Evolutionary conservation across 2,888 invertebrate species (phyloP).

Genomic region (Scaptomyza flava): DNA sequence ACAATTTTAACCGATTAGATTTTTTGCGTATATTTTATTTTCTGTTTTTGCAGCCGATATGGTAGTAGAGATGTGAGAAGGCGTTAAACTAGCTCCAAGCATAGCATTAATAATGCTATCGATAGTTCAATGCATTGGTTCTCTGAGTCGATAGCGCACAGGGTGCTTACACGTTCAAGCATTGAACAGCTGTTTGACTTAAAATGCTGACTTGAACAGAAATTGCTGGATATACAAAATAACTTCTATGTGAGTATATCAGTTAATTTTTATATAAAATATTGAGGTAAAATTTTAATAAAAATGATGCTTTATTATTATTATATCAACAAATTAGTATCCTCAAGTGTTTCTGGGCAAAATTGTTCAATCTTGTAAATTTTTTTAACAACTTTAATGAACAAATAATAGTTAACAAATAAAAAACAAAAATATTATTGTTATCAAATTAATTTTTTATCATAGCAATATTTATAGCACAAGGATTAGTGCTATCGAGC

Average conservation of each 20-base stretch:
- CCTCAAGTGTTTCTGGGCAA: too few species aligned
- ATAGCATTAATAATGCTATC: too few species aligned
- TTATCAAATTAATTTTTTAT: not conserved
- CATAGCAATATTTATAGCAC: not conserved
- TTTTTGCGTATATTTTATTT: constrained; percentile 9
- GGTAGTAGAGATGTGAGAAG: too few species aligned
- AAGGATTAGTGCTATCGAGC: not conserved
- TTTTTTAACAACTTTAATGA: too few species aligned
- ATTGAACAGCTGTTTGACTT: not conserved
- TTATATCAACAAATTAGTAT: too few species aligned
- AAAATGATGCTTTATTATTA: too few species aligned
- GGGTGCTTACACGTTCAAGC: not conserved
- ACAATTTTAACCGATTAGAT: constrained; percentile 10
- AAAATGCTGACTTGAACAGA: not conserved
- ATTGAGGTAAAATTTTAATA: too few species aligned
- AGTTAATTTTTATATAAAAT: too few species aligned
- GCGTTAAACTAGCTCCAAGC: too few species aligned
- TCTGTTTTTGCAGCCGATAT: constrained; percentile 5
- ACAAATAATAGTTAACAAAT: too few species aligned
- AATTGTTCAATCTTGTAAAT: too few species aligned
- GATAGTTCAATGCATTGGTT: constrained; percentile 14
- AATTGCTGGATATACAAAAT: not conserved
- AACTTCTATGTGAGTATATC: not conserved
- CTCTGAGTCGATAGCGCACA: constrained; percentile 4
- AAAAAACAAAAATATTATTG: not conserved